Evolutionary conservation across 1,140 invertebrate genomes (phyloP), one percentile per base, ranked within the genome.

Genomic region (Capitella teleta): DNA sequence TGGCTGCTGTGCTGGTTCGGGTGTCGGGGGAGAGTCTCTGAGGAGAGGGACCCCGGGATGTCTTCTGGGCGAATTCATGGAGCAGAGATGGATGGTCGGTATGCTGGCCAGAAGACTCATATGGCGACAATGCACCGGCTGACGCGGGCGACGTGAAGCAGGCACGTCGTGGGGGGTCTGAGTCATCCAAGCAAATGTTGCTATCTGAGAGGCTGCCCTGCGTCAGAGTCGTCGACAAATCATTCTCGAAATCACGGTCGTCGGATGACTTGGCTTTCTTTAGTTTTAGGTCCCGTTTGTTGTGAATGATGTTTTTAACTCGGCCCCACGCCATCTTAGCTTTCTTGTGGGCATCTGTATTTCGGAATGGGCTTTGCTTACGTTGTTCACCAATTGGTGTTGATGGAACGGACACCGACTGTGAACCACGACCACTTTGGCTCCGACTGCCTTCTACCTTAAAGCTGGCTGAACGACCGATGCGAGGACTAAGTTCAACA

Each of bases 231-330:
- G n/a, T n/a, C n/a, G n/a, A n/a, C n/a, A n/a, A n/a, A n/a, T n/a
- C n/a, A n/a, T n/a, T n/a, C n/a, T n/a, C n/a, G n/a, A n/a, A n/a
- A n/a, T n/a, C n/a, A n/a, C n/a, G n/a, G n/a, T n/a, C n/a, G n/a
- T n/a, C n/a, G n/a, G n/a, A n/a, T n/a, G n/a, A n/a, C n/a, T 21
- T 44, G 6, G 24, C 28, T 16, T 3, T 79, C 64, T 79, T 80
- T 8, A 81, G 72, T 21, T 80, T 83, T n/a, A n/a, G n/a, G 43
- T 82, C 81, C 47, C 77, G 73, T 34, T 80, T 70, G 0, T 80
- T 79, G 59, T 83, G 79, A 50, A 84, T 81, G 24, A 84, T 83
- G 55, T 81, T 79, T 56, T 80, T 79, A 63, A 83, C 79, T 62
- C 81, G 80, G 1, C 77, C 78, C 81, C 82, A 83, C 8, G 30